Percentiles rank a stretch among this genome's conserved stretches.
These are phyloP conservation scores for Arvicanthis niloticus DNA, from an alignment of 2,113 vertebrate genomes.

Conservation along the genomic window DNA sequence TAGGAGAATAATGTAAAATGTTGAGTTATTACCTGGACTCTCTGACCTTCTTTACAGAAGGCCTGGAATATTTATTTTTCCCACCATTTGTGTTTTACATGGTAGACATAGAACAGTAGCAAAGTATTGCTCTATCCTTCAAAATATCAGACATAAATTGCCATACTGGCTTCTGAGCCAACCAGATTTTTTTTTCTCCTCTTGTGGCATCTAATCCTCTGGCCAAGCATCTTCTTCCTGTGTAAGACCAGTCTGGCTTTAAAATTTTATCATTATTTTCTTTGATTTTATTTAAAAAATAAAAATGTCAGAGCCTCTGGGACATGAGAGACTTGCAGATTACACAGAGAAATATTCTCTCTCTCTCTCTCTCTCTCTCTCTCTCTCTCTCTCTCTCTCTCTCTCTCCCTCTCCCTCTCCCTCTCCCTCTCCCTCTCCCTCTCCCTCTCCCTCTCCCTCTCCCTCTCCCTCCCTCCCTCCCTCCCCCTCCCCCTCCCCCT, in stretches of 20 bases:
- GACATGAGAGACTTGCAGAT: neutral
- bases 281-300: slow-evolving; percentile 1
- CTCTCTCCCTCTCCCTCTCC: too few relatives aligned
- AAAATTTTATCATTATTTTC: neutral
- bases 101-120: neutral
- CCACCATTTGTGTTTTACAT: neutral
- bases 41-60: neutral
- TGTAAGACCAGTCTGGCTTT: neutral
- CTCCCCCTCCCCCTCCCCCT: too few relatives aligned
- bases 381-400: too few relatives aligned
- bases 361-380: too few relatives aligned
- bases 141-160: neutral
- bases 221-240: neutral
- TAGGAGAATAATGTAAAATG: neutral
- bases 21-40: neutral
- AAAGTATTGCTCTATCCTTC: neutral
- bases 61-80: neutral
- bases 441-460: too few relatives aligned
- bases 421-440: too few relatives aligned
- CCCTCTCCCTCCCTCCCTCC: too few relatives aligned
- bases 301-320: neutral
- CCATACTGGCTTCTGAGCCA: neutral
- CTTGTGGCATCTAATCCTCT: neutral
- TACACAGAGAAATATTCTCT: neutral
- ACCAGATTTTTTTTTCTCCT: neutral